Conservation (phyloP, 1,140 invertebrate species). For the Drosophila kurseongensis region DNA sequence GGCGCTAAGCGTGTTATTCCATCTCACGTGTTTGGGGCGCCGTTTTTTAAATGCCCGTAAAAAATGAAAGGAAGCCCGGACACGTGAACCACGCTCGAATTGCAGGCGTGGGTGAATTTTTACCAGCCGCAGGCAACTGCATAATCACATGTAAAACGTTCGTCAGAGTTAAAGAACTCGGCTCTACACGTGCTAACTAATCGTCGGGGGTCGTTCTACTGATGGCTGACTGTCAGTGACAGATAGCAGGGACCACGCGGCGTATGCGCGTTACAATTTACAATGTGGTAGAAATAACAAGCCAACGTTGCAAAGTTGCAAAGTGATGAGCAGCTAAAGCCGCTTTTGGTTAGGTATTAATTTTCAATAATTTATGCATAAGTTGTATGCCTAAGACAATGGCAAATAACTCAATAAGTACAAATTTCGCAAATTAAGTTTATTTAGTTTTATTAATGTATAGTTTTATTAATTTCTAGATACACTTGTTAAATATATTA, state of each 20-base stretch:
- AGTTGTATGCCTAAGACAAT: too few species aligned
- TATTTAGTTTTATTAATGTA: background rate
- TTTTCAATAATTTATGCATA: background rate
- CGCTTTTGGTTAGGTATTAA: background rate
- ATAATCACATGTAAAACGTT: constrained; percentile 63
- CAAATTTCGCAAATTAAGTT: too few species aligned
- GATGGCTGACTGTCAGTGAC: constrained; percentile 38
- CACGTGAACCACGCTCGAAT: constrained; percentile 19
- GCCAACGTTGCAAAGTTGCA: background rate
- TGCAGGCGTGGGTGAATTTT: constrained; percentile 4
- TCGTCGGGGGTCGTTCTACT: constrained; percentile 31
- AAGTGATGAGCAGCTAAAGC: constrained; percentile 21
- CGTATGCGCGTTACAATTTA: constrained; percentile 49
- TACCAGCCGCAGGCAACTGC: constrained; percentile 25
- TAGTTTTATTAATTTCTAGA: background rate
- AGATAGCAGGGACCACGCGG: constrained; percentile 31
- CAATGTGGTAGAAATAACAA: constrained; percentile 26
- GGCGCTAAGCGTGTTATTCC: constrained; percentile 45
- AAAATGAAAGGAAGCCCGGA: background rate
- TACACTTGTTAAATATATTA: background rate
- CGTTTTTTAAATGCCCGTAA: constrained; percentile 4
- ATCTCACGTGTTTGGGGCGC: constrained; percentile 30
- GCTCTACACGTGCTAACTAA: constrained; percentile 34
- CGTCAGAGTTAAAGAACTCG: constrained; percentile 31
- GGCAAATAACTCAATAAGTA: too few species aligned